Conservation (phyloP, 2,113 vertebrate genomes). For the Cariama cristata region DNA sequence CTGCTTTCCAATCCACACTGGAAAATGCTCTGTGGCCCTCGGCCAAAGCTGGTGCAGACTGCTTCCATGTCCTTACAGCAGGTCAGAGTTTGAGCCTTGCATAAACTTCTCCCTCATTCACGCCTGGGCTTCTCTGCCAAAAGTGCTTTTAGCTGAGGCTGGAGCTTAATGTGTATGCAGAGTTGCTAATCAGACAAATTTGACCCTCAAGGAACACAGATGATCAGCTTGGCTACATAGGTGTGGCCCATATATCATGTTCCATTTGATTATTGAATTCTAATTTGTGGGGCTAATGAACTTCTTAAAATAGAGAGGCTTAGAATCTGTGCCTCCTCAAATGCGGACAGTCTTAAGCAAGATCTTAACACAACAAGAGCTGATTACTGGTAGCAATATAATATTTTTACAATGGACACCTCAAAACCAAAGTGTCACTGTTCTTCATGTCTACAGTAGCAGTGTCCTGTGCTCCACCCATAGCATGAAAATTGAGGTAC, state of each 20-base stretch:
- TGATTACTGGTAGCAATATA: neutral
- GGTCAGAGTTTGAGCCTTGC: neutral
- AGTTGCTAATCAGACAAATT: neutral
- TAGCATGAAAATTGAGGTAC: neutral
- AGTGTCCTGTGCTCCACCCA: neutral
- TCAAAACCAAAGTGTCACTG: neutral
- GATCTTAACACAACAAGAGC: neutral
- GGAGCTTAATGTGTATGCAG: neutral
- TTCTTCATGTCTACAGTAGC: neutral
- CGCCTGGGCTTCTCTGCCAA: neutral
- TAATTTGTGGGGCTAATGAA: neutral
- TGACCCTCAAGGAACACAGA: neutral
- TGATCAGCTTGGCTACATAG: neutral
- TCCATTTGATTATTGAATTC: neutral
- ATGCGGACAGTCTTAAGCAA: neutral
- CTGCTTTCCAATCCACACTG: neutral
- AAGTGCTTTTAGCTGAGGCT: neutral
- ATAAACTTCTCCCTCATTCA: neutral
- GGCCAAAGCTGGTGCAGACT: neutral
- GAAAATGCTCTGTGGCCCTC: neutral
- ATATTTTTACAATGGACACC: neutral
- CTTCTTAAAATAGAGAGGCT: neutral
- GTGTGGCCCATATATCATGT: neutral
- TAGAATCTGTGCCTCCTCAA: neutral
- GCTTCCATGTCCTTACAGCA: neutral